Conservation (phyloP, 2,797 vertebrate genomes). For the Yasuhikotakia modesta region DNA sequence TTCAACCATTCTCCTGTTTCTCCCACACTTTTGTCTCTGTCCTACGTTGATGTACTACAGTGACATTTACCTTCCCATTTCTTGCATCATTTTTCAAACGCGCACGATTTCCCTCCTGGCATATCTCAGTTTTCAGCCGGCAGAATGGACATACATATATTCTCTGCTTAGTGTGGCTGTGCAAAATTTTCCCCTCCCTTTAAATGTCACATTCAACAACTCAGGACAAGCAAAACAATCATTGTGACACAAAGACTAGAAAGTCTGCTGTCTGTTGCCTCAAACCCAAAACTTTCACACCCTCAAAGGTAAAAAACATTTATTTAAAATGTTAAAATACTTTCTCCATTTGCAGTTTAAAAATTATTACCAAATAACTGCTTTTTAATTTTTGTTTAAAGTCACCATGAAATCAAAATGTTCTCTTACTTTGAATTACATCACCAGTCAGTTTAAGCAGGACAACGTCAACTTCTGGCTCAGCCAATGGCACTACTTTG, state of each 20-base stretch:
- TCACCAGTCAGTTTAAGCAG: no score
- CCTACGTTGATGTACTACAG: slow-evolving; percentile 38
- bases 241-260: slow-evolving; percentile 31
- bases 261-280: not conserved
- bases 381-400: no score
- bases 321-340: no score
- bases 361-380: no score
- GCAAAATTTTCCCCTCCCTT: slow-evolving; percentile 17
- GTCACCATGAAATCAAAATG: no score
- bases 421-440: no score
- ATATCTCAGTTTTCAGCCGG: not conserved
- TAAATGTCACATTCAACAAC: slow-evolving; percentile 47
- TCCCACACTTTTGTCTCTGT: slow-evolving; percentile 35
- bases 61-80: slow-evolving; percentile 53
- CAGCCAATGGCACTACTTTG: not conserved
- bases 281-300: not conserved
- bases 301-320: not conserved
- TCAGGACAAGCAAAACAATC: slow-evolving; percentile 36
- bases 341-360: not conserved
- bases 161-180: slow-evolving; percentile 2
- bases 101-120: slow-evolving; percentile 22
- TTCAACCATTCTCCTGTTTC: not conserved
- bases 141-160: slow-evolving; percentile 24
- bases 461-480: no score
- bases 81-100: slow-evolving; percentile 39